Conservation (phyloP, 2,888 invertebrate genomes). For the Torymus aiolomorphi region DNA sequence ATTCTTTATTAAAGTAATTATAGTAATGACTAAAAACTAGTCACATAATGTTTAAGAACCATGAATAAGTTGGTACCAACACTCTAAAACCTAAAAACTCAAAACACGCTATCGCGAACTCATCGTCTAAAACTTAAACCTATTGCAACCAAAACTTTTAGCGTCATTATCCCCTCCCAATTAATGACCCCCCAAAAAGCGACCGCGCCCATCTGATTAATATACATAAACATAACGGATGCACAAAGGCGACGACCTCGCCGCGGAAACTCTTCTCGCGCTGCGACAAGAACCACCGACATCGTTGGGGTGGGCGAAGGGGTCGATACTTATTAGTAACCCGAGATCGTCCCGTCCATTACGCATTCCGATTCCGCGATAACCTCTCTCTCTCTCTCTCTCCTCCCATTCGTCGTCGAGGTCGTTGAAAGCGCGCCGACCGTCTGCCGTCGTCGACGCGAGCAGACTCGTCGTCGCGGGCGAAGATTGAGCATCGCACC, state of each 20-base stretch:
- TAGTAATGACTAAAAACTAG: too few species aligned
- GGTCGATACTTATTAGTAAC: slow-evolving; percentile 71
- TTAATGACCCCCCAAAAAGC: slow-evolving; percentile 4
- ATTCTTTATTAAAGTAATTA: too few species aligned
- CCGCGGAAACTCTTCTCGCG: too few species aligned
- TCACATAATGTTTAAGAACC: too few species aligned
- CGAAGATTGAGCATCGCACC: slow-evolving; percentile 47
- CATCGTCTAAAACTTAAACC: too few species aligned
- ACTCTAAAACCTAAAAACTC: too few species aligned
- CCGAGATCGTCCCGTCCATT: slow-evolving; percentile 71
- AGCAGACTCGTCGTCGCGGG: slow-evolving; percentile 61
- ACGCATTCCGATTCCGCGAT: slow-evolving; percentile 74
- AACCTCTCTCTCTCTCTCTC: slow-evolving; percentile 67
- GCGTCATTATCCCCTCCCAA: neutral
- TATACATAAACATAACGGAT: slow-evolving; percentile 37
- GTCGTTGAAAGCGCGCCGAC: slow-evolving; percentile 60
- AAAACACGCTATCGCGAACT: too few species aligned
- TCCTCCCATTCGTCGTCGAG: slow-evolving; percentile 53
- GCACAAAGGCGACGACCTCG: slow-evolving; percentile 31
- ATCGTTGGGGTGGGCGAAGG: neutral
- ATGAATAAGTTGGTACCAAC: too few species aligned
- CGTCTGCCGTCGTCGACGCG: slow-evolving; percentile 67
- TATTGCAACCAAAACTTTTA: too few species aligned
- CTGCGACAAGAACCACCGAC: neutral
- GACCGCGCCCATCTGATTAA: neutral